Evolutionary conservation across 2,797 vertebrate species (phyloP).

Genomic region (Cryptoblepharus egeriae): DNA sequence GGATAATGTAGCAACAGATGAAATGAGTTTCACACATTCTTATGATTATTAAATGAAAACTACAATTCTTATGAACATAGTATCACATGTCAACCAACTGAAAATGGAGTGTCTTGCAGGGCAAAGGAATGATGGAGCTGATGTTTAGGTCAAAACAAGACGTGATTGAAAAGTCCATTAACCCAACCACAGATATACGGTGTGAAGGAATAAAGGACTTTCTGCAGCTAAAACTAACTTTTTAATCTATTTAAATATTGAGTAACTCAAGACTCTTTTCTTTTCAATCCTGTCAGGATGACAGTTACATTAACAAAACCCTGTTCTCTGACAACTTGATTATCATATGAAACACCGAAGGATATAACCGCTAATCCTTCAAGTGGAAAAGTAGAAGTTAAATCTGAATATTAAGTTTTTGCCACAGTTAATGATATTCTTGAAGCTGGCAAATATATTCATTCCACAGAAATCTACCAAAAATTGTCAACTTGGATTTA

Average conservation of each 20-base stretch:
- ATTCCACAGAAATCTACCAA: not conserved
- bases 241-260: conserved; percentile 51
- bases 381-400: conserved; percentile 36
- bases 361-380: conserved; percentile 50
- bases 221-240: conserved; percentile 39
- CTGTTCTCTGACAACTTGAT: conserved; percentile 52
- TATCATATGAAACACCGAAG: conserved; percentile 51
- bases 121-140: not conserved
- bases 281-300: conserved; percentile 55
- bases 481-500: not conserved
- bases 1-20: not conserved
- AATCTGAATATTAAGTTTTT: conserved; percentile 51
- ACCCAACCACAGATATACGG: not conserved
- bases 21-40: not conserved
- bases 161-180: not conserved
- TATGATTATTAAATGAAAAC: not conserved
- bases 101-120: not conserved
- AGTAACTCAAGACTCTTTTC: conserved; percentile 53
- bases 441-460: conserved; percentile 25
- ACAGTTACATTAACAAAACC: conserved; percentile 58
- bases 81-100: not conserved
- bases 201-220: conserved; percentile 1
- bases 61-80: not conserved
- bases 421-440: conserved; percentile 38
- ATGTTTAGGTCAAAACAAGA: not conserved